Percentiles rank a stretch among this genome's conserved stretches.
phyloP scores from a whole-genome alignment of 2,888 invertebrate genomes.

The Gymnoscelis rufifasciata region DNA sequence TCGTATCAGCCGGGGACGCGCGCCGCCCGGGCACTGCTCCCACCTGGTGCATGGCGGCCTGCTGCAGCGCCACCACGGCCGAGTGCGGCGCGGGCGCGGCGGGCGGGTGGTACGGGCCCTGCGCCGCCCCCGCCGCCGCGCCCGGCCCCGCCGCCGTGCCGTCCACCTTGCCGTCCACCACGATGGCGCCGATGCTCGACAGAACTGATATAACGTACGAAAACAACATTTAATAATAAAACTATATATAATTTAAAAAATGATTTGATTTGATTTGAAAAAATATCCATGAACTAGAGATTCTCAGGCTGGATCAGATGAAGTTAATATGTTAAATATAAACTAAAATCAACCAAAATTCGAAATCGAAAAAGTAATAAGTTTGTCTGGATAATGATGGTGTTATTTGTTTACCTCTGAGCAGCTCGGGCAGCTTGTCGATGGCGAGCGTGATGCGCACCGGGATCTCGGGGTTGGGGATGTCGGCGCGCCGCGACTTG shows the following conservation, averaged over 20 bases:
- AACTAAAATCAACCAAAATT: too few species aligned
- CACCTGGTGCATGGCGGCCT: conserved; percentile 71
- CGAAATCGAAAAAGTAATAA: too few species aligned
- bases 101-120: conserved; percentile 56
- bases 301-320: too few species aligned
- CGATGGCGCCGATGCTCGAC: conserved; percentile 87
- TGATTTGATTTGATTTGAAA: too few species aligned
- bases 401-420: conserved; percentile 80
- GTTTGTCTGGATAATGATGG: too few species aligned
- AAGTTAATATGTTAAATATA: too few species aligned
- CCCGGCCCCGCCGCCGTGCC: conserved; percentile 37
- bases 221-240: not conserved
- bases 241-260: too few species aligned
- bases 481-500: conserved; percentile 90
- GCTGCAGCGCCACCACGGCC: conserved; percentile 63
- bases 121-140: conserved; percentile 30
- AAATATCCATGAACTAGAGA: too few species aligned
- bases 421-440: conserved; percentile 88
- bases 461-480: conserved; percentile 93
- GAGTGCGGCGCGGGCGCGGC: conserved; percentile 33
- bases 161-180: conserved; percentile 90
- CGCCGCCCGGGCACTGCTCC: too few species aligned
- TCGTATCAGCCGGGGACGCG: too few species aligned
- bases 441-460: conserved; percentile 88
- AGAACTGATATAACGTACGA: too few species aligned